Evolutionary conservation across 1,140 invertebrate species (phyloP).

Genomic region (Kradibia gibbosae): DNA sequence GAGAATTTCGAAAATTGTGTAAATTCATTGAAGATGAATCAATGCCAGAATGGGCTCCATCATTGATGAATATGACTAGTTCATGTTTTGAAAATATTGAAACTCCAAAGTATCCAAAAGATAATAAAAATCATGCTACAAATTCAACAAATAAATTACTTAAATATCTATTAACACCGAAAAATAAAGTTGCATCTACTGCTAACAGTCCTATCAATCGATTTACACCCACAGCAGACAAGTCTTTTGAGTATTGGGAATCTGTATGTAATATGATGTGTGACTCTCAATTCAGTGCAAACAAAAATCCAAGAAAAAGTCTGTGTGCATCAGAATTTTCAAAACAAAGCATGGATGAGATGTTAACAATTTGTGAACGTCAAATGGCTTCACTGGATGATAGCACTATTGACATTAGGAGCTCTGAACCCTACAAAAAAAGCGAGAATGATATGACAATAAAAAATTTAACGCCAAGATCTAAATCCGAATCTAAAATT

Average conservation of each 20-base stretch:
- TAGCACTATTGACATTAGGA: slow-evolving; percentile 29
- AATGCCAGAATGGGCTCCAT: slow-evolving; percentile 55
- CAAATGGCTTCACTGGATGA: slow-evolving; percentile 59
- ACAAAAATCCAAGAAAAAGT: slow-evolving; percentile 27
- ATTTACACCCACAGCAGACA: slow-evolving; percentile 48
- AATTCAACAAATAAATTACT: slow-evolving; percentile 17
- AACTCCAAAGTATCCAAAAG: slow-evolving; percentile 16
- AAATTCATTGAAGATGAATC: slow-evolving; percentile 68
- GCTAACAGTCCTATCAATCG: slow-evolving; percentile 29
- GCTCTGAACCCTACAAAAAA: slow-evolving; percentile 46
- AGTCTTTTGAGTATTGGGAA: slow-evolving; percentile 59
- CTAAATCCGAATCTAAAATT: slow-evolving; percentile 38
- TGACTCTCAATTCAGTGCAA: slow-evolving; percentile 30
- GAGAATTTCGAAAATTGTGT: slow-evolving; percentile 63
- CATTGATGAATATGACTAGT: slow-evolving; percentile 46
- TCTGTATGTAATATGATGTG: slow-evolving; percentile 54
- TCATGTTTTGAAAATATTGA: neutral
- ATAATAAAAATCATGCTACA: neutral
- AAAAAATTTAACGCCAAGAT: slow-evolving; percentile 9
- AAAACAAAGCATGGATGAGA: slow-evolving; percentile 45
- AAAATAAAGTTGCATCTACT: slow-evolving; percentile 21
- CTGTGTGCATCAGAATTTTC: slow-evolving; percentile 37
- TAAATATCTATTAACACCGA: slow-evolving; percentile 19
- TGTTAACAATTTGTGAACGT: slow-evolving; percentile 50
- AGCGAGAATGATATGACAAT: slow-evolving; percentile 18